These are phyloP conservation scores for Shinisaurus crocodilurus DNA, from an alignment of 2,113 vertebrate genomes.

Conservation along the genomic window DNA sequence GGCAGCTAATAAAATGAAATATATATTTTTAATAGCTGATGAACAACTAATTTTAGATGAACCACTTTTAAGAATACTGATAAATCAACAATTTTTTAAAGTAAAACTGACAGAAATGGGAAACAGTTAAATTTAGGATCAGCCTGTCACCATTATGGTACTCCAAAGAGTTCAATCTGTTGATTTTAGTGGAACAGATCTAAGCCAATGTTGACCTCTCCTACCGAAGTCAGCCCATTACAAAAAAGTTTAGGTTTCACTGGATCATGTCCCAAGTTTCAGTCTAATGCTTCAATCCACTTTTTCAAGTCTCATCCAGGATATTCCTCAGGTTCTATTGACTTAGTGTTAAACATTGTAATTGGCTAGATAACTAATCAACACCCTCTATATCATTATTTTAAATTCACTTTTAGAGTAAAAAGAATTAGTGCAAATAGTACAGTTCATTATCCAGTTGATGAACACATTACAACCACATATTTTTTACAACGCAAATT, in stretches of 20 bases:
- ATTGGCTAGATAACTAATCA: not conserved
- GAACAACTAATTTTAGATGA: not conserved
- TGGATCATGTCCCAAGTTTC: not conserved
- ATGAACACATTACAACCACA: not conserved
- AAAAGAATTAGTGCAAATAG: not conserved
- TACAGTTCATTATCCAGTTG: not conserved
- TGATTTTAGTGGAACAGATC: not conserved
- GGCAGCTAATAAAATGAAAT: not conserved
- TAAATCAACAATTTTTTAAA: not conserved
- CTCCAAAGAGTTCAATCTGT: not conserved
- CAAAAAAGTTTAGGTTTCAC: not conserved
- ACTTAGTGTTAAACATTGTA: not conserved
- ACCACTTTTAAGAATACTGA: not conserved
- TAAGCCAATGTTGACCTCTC: not conserved
- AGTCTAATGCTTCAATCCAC: not conserved
- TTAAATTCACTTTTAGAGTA: not conserved
- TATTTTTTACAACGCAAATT: not conserved
- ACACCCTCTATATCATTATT: not conserved
- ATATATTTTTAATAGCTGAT: not conserved
- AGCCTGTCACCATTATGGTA: not conserved
- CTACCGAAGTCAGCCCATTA: not conserved
- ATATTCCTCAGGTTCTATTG: not conserved
- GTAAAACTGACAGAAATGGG: not conserved
- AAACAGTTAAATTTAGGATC: not conserved
- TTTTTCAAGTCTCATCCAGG: not conserved